Percentiles rank a stretch among this genome's conserved stretches.
These are phyloP conservation scores for Perognathus longimembris DNA, from an alignment of 2,113 vertebrate genomes.

Conservation along the genomic window DNA sequence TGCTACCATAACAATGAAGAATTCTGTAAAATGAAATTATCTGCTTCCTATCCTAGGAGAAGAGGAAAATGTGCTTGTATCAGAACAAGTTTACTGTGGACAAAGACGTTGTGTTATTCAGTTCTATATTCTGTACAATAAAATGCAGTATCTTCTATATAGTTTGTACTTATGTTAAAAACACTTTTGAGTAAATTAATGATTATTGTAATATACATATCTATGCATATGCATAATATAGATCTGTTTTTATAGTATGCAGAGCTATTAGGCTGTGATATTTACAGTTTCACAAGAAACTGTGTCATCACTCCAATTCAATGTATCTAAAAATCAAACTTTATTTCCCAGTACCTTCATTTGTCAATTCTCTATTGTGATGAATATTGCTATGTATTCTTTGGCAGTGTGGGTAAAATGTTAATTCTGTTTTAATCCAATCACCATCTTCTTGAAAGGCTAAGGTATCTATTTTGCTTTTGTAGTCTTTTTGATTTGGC, in stretches of 20 bases:
- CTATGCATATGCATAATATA: not conserved
- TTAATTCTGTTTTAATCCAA: not conserved
- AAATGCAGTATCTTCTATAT: not conserved
- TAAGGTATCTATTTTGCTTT: not conserved
- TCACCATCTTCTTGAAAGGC: not conserved
- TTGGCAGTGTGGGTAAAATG: not conserved
- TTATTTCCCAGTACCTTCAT: not conserved
- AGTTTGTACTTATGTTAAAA: not conserved
- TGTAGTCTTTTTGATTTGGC: not conserved
- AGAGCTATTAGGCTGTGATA: not conserved
- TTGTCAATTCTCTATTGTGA: not conserved
- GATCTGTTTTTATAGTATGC: not conserved
- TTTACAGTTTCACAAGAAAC: conserved; percentile 15
- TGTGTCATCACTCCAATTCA: not conserved
- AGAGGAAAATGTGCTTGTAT: not conserved
- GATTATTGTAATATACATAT: not conserved
- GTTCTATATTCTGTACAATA: not conserved
- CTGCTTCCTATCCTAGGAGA: not conserved
- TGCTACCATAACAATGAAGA: not conserved
- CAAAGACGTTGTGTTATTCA: not conserved
- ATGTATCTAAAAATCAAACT: not conserved
- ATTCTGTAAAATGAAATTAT: conserved; percentile 22
- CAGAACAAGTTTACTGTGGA: not conserved
- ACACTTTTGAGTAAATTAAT: not conserved
- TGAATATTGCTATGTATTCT: not conserved